Base-by-base conservation (phyloP, 2,113 vertebrate genomes). In the Pelecanus crispus region DNA sequence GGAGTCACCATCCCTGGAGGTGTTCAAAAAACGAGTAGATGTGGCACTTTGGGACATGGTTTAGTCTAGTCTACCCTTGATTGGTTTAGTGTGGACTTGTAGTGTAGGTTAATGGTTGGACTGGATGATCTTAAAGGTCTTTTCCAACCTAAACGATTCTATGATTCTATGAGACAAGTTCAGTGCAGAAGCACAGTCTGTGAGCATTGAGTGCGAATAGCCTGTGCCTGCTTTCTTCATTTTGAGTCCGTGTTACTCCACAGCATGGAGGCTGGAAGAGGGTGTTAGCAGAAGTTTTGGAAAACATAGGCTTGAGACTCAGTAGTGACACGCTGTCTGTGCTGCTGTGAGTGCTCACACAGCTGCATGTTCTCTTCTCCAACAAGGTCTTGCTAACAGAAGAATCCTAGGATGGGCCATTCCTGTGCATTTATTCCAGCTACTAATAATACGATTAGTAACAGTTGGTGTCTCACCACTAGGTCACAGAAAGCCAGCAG, bases 271-370 rank as follows among this genome's bases (percentile, higher is more conserved):
- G 40, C 78, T 93, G 26, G 36, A 75, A 49, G 52, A 52, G 6
- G 19, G 11, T 17, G 36, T 70, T 52, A 38, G 53, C 26, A 66
- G 55, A 42, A 67, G 18, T 45, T 84, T 62, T 90, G 81, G 81
- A 89, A 59, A 38, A 17, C 9, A 2, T 3, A 53, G 11, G 13
- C n/a, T 22, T 81, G 91, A 68, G 52, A 47, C 32, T 70, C 17
- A 9, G 58, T 25, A 49, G 77, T 29, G 58, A n/a, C 38, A 18
- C 0, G 0, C 18, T 59, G 8, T 79, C 61, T 2, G 0, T 1
- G 10, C 17, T 49, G 42, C 44, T 40, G 17, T 31, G 42, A 53
- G 38, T 84, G 47, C 44, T 59, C 63, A 34, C 42, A 12, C 32
- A 71, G 77, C 55, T 81, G 38, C 20, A 31, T 0, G 0, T 63